These are phyloP conservation scores for Arenaria interpres DNA, from an alignment of 2,113 vertebrate genomes.

Conservation along the genomic window DNA sequence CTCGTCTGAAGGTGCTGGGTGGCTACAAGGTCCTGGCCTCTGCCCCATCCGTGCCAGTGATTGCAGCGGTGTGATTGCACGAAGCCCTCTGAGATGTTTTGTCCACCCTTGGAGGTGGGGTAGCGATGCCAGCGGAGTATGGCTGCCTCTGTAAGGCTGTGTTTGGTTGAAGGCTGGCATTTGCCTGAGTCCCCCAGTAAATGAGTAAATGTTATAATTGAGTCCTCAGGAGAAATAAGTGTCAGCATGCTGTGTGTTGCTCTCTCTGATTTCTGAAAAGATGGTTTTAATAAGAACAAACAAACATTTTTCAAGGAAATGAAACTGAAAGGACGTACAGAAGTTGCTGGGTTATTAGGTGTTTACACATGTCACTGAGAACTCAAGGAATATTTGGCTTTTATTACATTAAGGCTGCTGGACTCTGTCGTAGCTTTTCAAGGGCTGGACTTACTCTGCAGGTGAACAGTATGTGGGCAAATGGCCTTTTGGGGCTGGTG, in stretches of 20 bases:
- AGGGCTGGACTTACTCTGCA: not conserved
- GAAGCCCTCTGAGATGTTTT: not conserved
- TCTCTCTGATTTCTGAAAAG: not conserved
- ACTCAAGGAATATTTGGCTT: not conserved
- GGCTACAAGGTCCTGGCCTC: not conserved
- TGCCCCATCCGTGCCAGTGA: accelerated
- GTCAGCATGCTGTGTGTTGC: not conserved
- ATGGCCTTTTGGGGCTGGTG: not conserved
- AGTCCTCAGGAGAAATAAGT: not conserved
- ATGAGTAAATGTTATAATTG: not conserved
- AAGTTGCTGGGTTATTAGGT: not conserved
- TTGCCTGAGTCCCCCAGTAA: not conserved
- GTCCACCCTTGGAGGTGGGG: not conserved
- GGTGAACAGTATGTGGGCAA: not conserved
- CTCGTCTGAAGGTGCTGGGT: not conserved
- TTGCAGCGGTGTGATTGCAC: accelerated
- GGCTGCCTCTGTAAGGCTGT: not conserved
- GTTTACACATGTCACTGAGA: not conserved
- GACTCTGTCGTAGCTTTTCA: not conserved
- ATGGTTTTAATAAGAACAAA: not conserved
- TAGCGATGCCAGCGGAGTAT: not conserved
- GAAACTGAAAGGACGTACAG: accelerated
- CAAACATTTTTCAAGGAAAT: not conserved
- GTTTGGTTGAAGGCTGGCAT: not conserved
- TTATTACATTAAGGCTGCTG: not conserved